Conservation (phyloP, 2,113 vertebrate genomes). For the Enhydra lutris region DNA sequence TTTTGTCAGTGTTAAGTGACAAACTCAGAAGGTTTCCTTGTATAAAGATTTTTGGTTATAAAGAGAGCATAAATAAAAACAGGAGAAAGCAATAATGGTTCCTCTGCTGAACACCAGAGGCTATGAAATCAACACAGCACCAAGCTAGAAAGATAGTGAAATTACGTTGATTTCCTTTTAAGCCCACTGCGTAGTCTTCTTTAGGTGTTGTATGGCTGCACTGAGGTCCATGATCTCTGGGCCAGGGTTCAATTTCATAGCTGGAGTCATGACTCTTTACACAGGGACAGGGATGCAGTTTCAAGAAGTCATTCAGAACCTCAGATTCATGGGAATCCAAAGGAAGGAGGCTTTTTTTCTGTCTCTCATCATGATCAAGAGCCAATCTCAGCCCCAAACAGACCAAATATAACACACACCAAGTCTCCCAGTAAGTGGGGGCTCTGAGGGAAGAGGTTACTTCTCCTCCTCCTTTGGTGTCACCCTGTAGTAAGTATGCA, state of each 20-base stretch:
- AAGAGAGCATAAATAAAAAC: slow-evolving; percentile 5
- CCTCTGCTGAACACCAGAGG: background rate
- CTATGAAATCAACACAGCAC: background rate
- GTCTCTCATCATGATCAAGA: background rate
- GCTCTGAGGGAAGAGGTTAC: background rate
- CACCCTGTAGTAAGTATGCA: background rate
- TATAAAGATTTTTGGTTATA: background rate
- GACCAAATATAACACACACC: background rate
- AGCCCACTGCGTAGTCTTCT: background rate
- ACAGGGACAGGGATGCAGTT: background rate
- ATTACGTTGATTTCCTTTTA: background rate
- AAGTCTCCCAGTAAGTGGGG: background rate
- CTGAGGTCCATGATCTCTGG: background rate
- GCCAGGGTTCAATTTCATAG: background rate
- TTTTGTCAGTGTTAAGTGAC: background rate
- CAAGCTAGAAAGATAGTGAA: background rate
- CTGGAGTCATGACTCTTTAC: background rate
- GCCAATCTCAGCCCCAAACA: background rate
- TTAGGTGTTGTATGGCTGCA: background rate
- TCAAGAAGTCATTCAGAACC: background rate
- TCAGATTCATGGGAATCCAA: background rate
- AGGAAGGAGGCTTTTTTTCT: background rate
- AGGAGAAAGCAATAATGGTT: background rate
- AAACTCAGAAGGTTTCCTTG: background rate
- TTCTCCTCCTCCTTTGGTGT: background rate